Evolutionary conservation across 2,113 vertebrate species (phyloP).

Genomic region (Plecturocebus donacophilus): DNA sequence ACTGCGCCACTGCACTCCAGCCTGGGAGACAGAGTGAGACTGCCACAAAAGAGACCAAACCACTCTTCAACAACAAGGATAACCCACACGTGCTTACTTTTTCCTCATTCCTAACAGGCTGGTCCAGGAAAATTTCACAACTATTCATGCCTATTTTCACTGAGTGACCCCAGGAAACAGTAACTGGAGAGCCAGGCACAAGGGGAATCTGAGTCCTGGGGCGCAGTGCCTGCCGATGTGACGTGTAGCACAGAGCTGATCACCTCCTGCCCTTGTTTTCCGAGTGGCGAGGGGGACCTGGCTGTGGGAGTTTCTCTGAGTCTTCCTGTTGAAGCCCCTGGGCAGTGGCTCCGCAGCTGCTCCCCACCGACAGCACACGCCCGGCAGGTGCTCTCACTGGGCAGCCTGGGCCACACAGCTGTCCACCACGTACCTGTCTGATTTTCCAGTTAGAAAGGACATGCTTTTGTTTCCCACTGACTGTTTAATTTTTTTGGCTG

Average conservation of each 20-base stretch:
- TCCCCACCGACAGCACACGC: not conserved
- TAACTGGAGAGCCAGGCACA: not conserved
- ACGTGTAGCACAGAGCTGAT: fast-evolving
- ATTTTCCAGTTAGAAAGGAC: conserved; percentile 91
- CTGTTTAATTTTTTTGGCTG: conserved; percentile 85
- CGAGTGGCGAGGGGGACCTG: fast-evolving
- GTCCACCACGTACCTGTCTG: conserved; percentile 87
- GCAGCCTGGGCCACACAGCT: fast-evolving
- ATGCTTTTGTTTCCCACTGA: conserved; percentile 90
- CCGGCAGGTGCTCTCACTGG: fast-evolving
- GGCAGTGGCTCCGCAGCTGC: not conserved
- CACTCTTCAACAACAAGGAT: not conserved
- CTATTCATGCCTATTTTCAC: not conserved
- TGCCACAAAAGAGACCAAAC: no score
- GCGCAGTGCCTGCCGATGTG: no score
- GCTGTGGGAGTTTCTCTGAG: not conserved
- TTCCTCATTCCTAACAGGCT: not conserved
- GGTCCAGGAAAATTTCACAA: not conserved
- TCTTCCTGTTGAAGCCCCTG: not conserved
- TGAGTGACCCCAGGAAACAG: not conserved
- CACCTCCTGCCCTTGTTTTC: not conserved
- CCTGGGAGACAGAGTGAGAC: no score
- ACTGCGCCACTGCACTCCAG: no score
- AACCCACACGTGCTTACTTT: not conserved
- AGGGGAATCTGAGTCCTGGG: not conserved